Evolutionary conservation across 2,797 vertebrate species (phyloP), one percentile per base, ranked within the genome.

Genomic region (Amniataba percoides): DNA sequence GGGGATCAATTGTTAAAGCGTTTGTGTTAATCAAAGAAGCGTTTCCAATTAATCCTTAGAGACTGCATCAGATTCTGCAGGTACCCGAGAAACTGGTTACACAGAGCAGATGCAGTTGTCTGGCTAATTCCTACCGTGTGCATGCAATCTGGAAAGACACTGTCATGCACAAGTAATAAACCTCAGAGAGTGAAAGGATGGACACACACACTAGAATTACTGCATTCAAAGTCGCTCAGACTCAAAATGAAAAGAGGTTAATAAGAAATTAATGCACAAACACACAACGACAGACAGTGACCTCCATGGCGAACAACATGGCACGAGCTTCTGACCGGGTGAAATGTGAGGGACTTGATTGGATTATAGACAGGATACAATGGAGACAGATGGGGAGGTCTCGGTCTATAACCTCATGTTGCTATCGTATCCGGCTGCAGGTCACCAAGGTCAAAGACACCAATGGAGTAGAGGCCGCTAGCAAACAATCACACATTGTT

Each of bases 91-190:
- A 67, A 56, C 8, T 49, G 56, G 27, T 66, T 57, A 64, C 13
- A 64, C 1, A 12, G 27, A 49, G 65, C 78, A 71, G 78, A 71
- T 76, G 56, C 59, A 81, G 80, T 84, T 83, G 74, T 88, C 74
- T 23, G 48, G 51, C 70, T 91, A 89, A 89, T 78, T 89, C 68
- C 62, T 83, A 75, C 76, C 80, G 82, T 88, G 79, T 89, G 77
- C 60, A 64, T 75, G 70, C 67, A 88, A 73, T 87, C 85, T 82
- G 61, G 57, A 71, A 71, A 80, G 63, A 81, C 74, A 69, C 71
- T 84, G 83, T 88, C 88, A 88, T 86, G 92, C 84, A 87, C 82
- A 87, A 87, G 83, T 86, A 87, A 87, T 90, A 81, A 89, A 89
- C 34, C 63, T 80, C 74, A 69, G 62, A 55, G 19, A 77, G 65